A percentile compares a stretch with the other conserved stretches of the same genome.
Evolutionary conservation across 2,797 vertebrate species (phyloP).

Genomic region (Nyctalus aviator): DNA sequence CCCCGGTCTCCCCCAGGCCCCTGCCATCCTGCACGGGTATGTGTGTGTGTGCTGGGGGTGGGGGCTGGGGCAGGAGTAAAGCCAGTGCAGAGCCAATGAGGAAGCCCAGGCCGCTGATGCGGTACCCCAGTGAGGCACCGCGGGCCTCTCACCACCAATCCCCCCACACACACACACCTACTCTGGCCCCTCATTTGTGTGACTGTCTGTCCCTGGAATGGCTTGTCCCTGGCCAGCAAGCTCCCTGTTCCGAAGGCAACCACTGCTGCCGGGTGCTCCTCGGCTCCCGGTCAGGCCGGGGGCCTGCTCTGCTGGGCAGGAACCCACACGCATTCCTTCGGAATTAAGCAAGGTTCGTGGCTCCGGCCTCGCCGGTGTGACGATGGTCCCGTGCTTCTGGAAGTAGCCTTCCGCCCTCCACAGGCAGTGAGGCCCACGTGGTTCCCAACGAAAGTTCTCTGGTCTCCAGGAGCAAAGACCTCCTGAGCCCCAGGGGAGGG

Average conservation of each 20-base stretch:
- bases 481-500: background rate
- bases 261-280: background rate
- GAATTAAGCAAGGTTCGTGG: constrained; percentile 70
- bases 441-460: constrained; percentile 46
- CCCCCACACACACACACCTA: too few species aligned
- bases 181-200: background rate
- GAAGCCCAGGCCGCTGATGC: background rate
- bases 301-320: constrained; percentile 67
- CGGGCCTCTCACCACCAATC: background rate
- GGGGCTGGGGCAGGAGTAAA: too few species aligned
- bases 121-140: background rate
- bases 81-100: background rate
- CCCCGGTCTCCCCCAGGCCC: background rate
- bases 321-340: constrained; percentile 55
- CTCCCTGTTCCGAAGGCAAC: background rate
- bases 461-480: constrained; percentile 11
- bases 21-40: background rate
- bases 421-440: background rate
- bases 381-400: constrained; percentile 22
- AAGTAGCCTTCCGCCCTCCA: constrained; percentile 42
- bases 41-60: too few species aligned
- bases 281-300: constrained; percentile 46
- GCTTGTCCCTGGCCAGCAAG: background rate
- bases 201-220: background rate
- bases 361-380: constrained; percentile 44